These are phyloP conservation scores for Colletes gigas DNA, from an alignment of 1,140 invertebrate genomes.

Conservation along the genomic window DNA sequence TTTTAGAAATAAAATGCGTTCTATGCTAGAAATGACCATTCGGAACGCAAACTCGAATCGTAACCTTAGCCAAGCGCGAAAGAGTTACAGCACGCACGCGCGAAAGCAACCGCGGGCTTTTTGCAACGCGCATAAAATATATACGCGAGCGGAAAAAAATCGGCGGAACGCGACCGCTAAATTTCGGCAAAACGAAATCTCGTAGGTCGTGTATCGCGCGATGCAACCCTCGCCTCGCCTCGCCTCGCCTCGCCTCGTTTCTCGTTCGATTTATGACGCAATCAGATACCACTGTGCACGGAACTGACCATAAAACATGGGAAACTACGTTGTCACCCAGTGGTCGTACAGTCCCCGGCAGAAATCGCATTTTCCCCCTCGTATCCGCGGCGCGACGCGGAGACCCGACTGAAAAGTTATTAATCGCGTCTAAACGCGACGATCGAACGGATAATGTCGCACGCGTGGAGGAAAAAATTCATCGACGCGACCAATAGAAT, in stretches of 20 bases:
- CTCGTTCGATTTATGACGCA: constrained; percentile 77
- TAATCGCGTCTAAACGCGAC: constrained; percentile 43
- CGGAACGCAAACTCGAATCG: no score
- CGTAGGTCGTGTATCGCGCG: constrained; percentile 62
- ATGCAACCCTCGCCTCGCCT: constrained; percentile 53
- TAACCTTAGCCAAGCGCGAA: constrained; percentile 5
- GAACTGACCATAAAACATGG: constrained; percentile 76
- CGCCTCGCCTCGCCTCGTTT: constrained; percentile 51
- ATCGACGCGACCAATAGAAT: constrained; percentile 40
- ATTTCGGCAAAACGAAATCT: constrained; percentile 67
- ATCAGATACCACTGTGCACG: constrained; percentile 75
- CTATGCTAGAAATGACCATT: no score
- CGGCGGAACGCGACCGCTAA: constrained; percentile 56
- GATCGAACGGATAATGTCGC: constrained; percentile 13
- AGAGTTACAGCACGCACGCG: constrained; percentile 11
- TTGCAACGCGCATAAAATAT: constrained; percentile 47
- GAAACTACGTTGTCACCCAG: constrained; percentile 73
- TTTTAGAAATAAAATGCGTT: no score
- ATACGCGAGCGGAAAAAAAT: constrained; percentile 18
- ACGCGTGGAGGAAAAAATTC: neutral
- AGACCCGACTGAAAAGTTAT: constrained; percentile 38
- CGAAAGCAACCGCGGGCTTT: neutral
- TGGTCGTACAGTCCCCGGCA: constrained; percentile 64
- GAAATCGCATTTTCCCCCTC: constrained; percentile 54
- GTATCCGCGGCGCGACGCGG: neutral